Conservation (phyloP, 2,113 vertebrate species). For the Entosphenus tridentatus region DNA sequence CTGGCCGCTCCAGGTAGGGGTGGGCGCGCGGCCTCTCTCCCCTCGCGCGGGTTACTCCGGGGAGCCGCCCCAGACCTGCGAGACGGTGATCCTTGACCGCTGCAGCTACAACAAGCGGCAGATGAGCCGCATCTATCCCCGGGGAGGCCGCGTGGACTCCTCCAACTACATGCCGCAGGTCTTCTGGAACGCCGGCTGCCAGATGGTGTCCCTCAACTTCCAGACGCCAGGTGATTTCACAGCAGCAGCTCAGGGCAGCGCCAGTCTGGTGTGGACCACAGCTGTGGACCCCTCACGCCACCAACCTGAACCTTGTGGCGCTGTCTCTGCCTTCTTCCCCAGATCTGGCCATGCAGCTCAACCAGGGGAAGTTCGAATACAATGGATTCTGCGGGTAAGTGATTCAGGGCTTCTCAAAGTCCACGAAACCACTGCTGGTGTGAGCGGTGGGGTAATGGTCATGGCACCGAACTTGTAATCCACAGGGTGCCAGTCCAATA, state of each 20-base stretch:
- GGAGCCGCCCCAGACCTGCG: too few species aligned
- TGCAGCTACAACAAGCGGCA: slow-evolving; percentile 94
- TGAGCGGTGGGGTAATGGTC: too few species aligned
- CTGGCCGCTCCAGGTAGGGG: too few species aligned
- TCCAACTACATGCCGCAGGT: slow-evolving; percentile 99
- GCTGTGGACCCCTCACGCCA: too few species aligned
- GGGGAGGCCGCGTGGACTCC: slow-evolving; percentile 95
- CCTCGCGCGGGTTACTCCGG: too few species aligned
- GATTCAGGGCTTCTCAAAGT: slow-evolving; percentile 8
- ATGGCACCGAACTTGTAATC: too few species aligned
- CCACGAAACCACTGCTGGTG: too few species aligned
- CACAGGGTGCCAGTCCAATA: too few species aligned
- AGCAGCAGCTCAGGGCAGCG: too few species aligned
- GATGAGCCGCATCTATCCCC: slow-evolving; percentile 99
- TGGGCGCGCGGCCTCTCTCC: too few species aligned
- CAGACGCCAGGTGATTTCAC: slow-evolving; percentile 69
- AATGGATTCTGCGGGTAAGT: slow-evolving; percentile 92
- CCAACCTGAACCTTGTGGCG: too few species aligned
- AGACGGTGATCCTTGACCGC: slow-evolving; percentile 2
- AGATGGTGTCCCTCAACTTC: slow-evolving; percentile 99
- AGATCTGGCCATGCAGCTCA: slow-evolving; percentile 98
- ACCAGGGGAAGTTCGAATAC: slow-evolving; percentile 97
- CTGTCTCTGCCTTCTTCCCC: slow-evolving; percentile 7
- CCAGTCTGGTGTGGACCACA: too few species aligned
- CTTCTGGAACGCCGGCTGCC: slow-evolving; percentile 99